Conservation (phyloP, 1,140 invertebrate genomes). For the Neuroterus valhalla region DNA sequence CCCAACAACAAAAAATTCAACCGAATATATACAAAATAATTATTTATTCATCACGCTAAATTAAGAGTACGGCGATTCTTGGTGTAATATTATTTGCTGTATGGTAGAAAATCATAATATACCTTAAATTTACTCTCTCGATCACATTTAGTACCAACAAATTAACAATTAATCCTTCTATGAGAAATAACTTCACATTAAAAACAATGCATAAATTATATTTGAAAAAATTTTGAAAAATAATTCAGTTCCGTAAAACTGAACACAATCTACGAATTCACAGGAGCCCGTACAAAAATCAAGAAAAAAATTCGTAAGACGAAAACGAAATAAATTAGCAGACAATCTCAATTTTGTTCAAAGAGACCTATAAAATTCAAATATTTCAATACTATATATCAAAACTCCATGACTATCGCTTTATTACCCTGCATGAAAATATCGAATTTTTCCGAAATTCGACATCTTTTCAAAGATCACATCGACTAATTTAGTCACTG, state of each 20-base stretch:
- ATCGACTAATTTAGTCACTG: constrained; percentile 12
- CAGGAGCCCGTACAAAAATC: no score
- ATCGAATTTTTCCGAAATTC: not conserved
- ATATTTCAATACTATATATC: no score
- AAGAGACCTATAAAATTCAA: no score
- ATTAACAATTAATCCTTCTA: not conserved
- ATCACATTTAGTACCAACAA: not conserved
- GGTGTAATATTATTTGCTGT: not conserved
- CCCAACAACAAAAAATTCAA: no score
- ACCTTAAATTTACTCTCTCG: not conserved
- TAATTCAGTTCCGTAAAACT: no score
- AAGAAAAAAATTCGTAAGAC: no score
- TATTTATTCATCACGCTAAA: constrained; percentile 5
- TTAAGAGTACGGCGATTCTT: not conserved
- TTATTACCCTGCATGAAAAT: constrained; percentile 3
- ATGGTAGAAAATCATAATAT: constrained; percentile 9
- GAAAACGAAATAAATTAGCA: no score
- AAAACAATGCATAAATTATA: not conserved
- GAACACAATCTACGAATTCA: no score
- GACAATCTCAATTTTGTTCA: no score
- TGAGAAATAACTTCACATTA: not conserved
- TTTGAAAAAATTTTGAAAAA: not conserved
- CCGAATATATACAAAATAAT: not conserved
- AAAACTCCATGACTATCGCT: no score
- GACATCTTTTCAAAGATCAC: constrained; percentile 7